Base-by-base conservation (phyloP, 1,140 invertebrate genomes). In the Lasaia peninsularis region DNA sequence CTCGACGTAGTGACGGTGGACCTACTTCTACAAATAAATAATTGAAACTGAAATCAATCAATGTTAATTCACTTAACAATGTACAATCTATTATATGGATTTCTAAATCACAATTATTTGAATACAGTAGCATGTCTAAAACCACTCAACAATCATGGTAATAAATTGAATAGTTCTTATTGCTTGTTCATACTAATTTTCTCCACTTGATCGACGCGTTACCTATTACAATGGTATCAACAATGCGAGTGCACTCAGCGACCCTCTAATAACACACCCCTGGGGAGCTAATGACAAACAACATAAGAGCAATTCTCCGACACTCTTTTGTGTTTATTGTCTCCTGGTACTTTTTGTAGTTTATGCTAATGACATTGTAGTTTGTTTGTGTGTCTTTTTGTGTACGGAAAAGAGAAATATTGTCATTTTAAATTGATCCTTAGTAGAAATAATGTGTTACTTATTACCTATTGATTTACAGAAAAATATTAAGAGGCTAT, bases 261-360 rank as follows among this genome's bases (percentile, higher is more conserved):
- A 18, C 40, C 40, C 40, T 28, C 40, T 20, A 44, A 44, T 44
- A 28, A 44, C 40, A 44, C 40, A 18, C 40, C 40, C 40, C 40
- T 44, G 40, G 40, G 40, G 40, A 44, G 40, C 40, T 44, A 44
- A 44, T 44, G 40, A 44, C 40, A 44, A 44, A 44, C 40, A 44
- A 44, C 40, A 44, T 44, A 44, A 44, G 40, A 44, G 40, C 40
- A 44, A 44, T 44, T 20, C 40, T 9, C 40, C 40, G 16, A 44
- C 40, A 44, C 40, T 44, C 40, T 16, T 44, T 44, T 44, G 40
- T 44, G 40, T 44, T 44, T 44, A 18, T 44, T 8, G 8, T 44
- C 18, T 44, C 40, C 40, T 44, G 40, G 40, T 44, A 18, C 9
- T 44, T 10, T 40, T 28, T 7, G 24, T 7, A 28, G 5, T 28